Evolutionary conservation across 1,140 invertebrate genomes (phyloP).

Genomic region (Zeugodacus cucurbitae): DNA sequence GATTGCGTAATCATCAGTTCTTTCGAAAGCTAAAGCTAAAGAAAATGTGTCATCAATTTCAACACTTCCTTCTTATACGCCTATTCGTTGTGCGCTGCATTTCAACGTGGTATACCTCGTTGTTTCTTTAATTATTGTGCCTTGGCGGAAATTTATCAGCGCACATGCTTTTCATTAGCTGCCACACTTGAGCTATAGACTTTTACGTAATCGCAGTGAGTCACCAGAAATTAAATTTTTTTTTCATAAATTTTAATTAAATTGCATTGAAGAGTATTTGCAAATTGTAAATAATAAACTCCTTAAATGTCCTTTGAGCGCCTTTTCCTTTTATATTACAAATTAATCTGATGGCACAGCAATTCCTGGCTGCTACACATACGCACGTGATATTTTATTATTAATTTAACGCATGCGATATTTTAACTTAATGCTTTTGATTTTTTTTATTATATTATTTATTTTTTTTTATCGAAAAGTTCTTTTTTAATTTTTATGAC

Average conservation of each 20-base stretch:
- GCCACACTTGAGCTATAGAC: not conserved
- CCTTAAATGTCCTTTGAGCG: not conserved
- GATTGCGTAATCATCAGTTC: slow-evolving; percentile 46
- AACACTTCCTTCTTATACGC: slow-evolving; percentile 13
- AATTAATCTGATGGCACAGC: too few species aligned
- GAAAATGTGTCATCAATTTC: slow-evolving; percentile 22
- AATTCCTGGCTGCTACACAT: not conserved
- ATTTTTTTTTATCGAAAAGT: not conserved
- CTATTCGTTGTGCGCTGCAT: not conserved
- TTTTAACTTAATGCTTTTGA: too few species aligned
- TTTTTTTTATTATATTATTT: not conserved
- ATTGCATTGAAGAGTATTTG: not conserved
- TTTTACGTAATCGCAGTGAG: slow-evolving; percentile 14
- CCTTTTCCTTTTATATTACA: not conserved
- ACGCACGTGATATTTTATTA: not conserved
- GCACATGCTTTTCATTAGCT: not conserved
- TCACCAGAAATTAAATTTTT: not conserved
- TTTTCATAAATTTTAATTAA: not conserved
- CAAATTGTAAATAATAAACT: not conserved
- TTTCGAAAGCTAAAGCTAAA: not conserved
- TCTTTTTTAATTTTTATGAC: too few species aligned
- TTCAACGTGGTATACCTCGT: not conserved
- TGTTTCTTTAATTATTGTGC: not conserved
- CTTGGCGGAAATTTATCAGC: slow-evolving; percentile 3
- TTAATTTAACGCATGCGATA: too few species aligned